Evolutionary conservation across 2,113 vertebrate genomes (phyloP).

Genomic region (Craseonycteris thonglongyai): DNA sequence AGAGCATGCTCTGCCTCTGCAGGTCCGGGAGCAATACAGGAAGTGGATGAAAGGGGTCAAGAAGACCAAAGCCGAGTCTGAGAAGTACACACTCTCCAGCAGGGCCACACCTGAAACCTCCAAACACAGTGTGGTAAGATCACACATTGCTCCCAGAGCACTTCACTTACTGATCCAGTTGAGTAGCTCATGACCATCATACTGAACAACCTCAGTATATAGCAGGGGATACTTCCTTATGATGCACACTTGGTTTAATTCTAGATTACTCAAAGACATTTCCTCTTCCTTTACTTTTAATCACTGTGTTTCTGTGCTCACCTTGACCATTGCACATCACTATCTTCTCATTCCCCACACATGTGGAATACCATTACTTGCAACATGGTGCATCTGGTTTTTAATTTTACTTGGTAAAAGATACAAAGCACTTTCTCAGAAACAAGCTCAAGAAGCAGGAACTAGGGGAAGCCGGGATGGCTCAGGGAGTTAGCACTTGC

Average conservation of each 20-base stretch:
- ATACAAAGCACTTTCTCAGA: neutral
- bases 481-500: no score
- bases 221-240: no score
- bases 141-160: neutral
- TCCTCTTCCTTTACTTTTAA: neutral
- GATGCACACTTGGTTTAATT: neutral
- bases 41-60: neutral
- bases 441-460: neutral
- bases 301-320: neutral
- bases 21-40: slow-evolving; percentile 48
- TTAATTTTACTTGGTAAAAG: neutral
- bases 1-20: neutral
- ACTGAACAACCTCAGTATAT: neutral
- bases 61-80: neutral
- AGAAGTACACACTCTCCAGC: neutral
- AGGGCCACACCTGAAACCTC: neutral
- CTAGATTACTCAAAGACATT: neutral
- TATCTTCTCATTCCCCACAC: neutral
- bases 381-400: neutral
- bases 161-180: neutral
- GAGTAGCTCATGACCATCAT: neutral
- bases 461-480: no score
- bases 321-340: fast-evolving
- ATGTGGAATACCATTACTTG: neutral
- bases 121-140: neutral